phyloP scores from a whole-genome alignment of 1,140 invertebrate species.

The Heliconius melpomene region DNA sequence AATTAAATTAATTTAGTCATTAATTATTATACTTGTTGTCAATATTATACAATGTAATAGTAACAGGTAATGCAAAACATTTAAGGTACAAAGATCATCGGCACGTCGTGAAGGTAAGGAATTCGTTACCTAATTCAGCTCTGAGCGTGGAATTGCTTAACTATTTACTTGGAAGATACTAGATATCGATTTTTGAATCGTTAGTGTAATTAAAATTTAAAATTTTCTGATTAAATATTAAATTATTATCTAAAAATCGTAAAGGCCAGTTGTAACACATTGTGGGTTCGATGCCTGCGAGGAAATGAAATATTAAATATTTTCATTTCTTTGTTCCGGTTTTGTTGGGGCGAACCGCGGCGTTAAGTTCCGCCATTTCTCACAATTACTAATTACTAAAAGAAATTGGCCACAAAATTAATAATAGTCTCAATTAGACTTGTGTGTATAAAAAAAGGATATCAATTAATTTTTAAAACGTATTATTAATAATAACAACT shows the following conservation, averaged over 20 bases:
- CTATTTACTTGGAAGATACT: background rate
- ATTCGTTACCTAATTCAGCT: background rate
- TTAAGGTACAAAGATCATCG: constrained; percentile 12
- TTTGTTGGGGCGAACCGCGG: too few relatives aligned
- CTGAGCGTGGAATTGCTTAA: background rate
- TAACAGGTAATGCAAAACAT: constrained; percentile 7
- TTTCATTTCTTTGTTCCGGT: too few relatives aligned
- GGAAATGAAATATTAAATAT: too few relatives aligned
- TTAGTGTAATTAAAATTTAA: background rate
- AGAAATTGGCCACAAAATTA: too few relatives aligned
- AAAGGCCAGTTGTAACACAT: too few relatives aligned
- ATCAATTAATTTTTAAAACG: background rate
- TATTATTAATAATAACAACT: background rate
- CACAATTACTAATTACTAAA: too few relatives aligned
- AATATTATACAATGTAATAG: constrained; percentile 9
- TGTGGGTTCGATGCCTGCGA: too few relatives aligned
- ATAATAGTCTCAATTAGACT: too few relatives aligned
- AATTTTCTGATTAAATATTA: background rate
- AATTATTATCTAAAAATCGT: background rate
- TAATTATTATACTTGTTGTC: background rate
- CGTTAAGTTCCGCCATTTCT: too few relatives aligned
- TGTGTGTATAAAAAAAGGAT: too few relatives aligned
- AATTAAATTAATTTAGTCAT: too few relatives aligned
- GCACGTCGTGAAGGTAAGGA: background rate
- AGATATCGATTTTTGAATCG: background rate